Base-by-base conservation (phyloP, 2,113 vertebrate species). In the Bettongia penicillata region DNA sequence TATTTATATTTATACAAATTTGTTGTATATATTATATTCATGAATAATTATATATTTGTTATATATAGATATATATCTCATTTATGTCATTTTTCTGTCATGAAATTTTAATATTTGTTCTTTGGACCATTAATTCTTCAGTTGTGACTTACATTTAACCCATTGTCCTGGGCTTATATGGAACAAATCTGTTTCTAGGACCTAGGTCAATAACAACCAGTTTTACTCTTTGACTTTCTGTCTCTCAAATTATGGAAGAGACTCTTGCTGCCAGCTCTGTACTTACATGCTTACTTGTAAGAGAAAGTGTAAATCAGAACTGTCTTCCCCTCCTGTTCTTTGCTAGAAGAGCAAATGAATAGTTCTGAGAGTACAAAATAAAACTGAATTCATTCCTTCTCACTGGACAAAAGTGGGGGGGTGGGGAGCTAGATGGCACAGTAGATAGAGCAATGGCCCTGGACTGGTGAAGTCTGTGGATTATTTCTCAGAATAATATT, bases 351-450 rank as follows among this genome's bases (percentile, higher is more conserved):
- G 97, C 96, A 95, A 95, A 95, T 96, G 97, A 95, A 98, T 97
- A 97, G 98, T 98, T 96, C 97, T 92, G 97, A 97, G 97, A 98
- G 95, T 97, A 97, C 91, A 96, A 96, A 98, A 96, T 97, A 98
- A 98, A 93, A 97, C 96, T 51, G 94, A 97, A 37, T 98, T 3
- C 16, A 96, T 96, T 97, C 98, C 98, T 96, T 97, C 97, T 98
- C 98, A 96, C 95, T 98, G 97, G 97, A 97, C 19, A 19, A 52
- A 52, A 22, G 16, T n/a, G 52, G 52, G 52, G 52, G 52, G 52
- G 9, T 8, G 51, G 9, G 51, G 16, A 52, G 51, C 16, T 22
- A 52, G 16, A 16, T 52, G 52, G 16, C 52, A 52, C 52, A 52
- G 52, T 3, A 16, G 52, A 52, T 52, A 52, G 16, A 19, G 52